Conservation (phyloP, 2,888 invertebrate genomes). For the Ennomos fuscantarius region DNA sequence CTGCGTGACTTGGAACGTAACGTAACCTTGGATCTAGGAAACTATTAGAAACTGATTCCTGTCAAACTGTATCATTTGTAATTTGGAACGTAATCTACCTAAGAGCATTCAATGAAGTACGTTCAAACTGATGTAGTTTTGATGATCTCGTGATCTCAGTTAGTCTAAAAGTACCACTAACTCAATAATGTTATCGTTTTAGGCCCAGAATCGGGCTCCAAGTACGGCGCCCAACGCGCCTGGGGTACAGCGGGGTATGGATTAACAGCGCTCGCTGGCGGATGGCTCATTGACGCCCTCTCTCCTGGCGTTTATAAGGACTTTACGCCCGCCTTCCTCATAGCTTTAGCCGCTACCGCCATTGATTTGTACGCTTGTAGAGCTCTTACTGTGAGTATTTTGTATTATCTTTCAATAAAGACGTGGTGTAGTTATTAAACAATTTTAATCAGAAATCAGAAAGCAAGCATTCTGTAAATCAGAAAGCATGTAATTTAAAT, state of each 20-base stretch:
- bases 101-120: no score
- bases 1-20: no score
- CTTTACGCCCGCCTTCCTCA: slow-evolving; percentile 90
- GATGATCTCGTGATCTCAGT: no score
- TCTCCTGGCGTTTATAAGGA: slow-evolving; percentile 84
- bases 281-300: slow-evolving; percentile 88
- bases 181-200: slow-evolving; percentile 20
- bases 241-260: slow-evolving; percentile 95
- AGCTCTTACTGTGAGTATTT: slow-evolving; percentile 83
- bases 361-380: slow-evolving; percentile 89
- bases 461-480: no score
- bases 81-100: no score
- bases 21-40: no score
- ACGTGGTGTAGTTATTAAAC: neutral
- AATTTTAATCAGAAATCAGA: no score
- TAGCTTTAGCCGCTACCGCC: slow-evolving; percentile 87
- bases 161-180: no score
- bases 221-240: slow-evolving; percentile 91
- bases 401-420: neutral
- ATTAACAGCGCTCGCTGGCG: slow-evolving; percentile 88
- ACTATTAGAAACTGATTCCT: no score
- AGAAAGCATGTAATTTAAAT: neutral
- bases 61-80: no score
- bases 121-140: no score
- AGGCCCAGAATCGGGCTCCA: slow-evolving; percentile 88